Evolutionary conservation across 2,113 vertebrate species (phyloP), one percentile per base, ranked within the genome.

Genomic region (Eulacestoma nigropectus): DNA sequence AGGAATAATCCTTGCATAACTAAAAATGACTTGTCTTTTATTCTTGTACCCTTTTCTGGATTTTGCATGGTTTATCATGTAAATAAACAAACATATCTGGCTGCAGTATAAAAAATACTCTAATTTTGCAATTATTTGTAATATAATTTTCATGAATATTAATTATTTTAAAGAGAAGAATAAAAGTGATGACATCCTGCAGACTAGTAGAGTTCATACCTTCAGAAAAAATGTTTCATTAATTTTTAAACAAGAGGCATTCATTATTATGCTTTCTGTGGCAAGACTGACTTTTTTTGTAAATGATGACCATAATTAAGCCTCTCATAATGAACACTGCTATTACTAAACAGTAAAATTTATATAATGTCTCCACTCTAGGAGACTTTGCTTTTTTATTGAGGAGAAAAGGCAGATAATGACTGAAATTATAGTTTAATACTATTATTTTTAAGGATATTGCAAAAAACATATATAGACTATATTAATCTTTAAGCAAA

Each of bases 221-320:
- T 96, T 95, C 64, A 92, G 85, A 93, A 95, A 92, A 80, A 83
- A 89, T n/a, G 83, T 84, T 94, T 97, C 18, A 75, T 97, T 97
- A 97, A 96, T 97, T 97, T 97, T 98, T 98, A 97, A 96, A 96
- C 64, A 96, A 97, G 91, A 96, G 68, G 72, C 89, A 97, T 97
- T 97, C 42, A 93, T 98, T 98, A 97, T 96, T 98, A 91, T 96
- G 92, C 90, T 97, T 98, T 97, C 77, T 97, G 80, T 97, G 96
- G 96, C 63, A 96, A 96, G 83, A 93, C 80, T 95, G 93, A 93
- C 84, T 91, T 97, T 96, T 96, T 96, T 87, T 63, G 68, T 97
- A 98, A 98, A 96, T 97, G 53, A 98, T 97, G 93, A 96, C 95
- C 95, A 94, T 97, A 98, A 98, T 98, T 98, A 98, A 94, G 79